Conservation (phyloP, 2,113 vertebrate genomes). For the Rhynchomys soricoides region DNA sequence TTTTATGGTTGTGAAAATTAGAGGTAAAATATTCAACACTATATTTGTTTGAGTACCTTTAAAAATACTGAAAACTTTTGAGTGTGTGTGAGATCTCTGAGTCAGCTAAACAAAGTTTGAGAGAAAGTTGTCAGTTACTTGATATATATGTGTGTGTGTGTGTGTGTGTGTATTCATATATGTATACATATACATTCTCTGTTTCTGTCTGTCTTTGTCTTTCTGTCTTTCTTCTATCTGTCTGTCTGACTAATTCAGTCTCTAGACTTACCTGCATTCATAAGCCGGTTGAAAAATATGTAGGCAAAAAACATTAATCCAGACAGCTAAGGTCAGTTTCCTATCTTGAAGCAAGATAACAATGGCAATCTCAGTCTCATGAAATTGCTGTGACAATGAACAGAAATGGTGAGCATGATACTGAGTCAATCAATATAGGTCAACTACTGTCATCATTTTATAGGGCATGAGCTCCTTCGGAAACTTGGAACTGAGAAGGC, state of each 20-base stretch:
- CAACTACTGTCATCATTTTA: constrained; percentile 47
- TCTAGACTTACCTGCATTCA: background rate
- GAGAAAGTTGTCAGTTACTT: constrained; percentile 8
- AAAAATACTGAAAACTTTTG: background rate
- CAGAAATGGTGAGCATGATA: background rate
- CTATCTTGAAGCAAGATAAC: background rate
- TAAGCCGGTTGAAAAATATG: background rate
- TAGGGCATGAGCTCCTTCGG: background rate
- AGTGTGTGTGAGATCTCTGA: background rate
- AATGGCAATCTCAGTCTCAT: background rate
- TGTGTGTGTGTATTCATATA: background rate
- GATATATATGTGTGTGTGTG: background rate
- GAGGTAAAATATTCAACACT: constrained; percentile 20
- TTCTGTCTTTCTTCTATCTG: background rate
- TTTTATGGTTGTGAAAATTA: constrained; percentile 8
- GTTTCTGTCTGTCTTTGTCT: background rate
- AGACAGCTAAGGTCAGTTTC: background rate
- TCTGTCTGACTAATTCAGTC: background rate
- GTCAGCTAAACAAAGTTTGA: constrained; percentile 24
- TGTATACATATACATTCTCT: background rate
- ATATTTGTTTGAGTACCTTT: constrained; percentile 49
- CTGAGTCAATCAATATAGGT: background rate
- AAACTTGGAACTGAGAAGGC: background rate
- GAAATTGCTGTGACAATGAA: background rate
- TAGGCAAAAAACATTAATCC: background rate